phyloP scores from a whole-genome alignment of 1,140 invertebrate genomes.

The Himalopsyche phryganea region DNA sequence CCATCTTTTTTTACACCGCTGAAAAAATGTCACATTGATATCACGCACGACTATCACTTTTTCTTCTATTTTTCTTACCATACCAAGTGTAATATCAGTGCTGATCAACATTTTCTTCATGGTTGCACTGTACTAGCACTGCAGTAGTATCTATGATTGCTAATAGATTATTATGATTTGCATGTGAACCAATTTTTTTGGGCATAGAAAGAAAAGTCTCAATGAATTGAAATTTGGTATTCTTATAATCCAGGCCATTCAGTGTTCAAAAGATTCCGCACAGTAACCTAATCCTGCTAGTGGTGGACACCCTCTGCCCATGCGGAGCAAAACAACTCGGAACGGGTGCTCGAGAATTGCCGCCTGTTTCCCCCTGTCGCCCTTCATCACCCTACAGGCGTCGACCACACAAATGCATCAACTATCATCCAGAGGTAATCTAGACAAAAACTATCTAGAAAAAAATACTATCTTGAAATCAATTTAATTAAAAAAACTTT shows the following conservation, averaged over 20 bases:
- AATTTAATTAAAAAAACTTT: neutral
- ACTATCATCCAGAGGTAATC: conserved; percentile 78
- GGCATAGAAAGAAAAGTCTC: too few species aligned
- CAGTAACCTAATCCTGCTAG: conserved; percentile 85
- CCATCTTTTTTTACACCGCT: conserved; percentile 2
- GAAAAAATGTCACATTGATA: neutral
- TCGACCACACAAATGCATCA: conserved; percentile 77
- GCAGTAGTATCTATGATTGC: too few species aligned
- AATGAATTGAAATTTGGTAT: too few species aligned
- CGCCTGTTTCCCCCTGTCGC: conserved; percentile 53
- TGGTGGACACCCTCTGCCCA: conserved; percentile 85
- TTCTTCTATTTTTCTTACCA: too few species aligned
- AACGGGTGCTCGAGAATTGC: conserved; percentile 72
- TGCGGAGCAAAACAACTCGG: conserved; percentile 81
- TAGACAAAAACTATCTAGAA: neutral
- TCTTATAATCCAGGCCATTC: conserved; percentile 74
- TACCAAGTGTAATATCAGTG: too few species aligned
- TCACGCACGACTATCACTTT: too few species aligned
- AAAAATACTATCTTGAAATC: neutral
- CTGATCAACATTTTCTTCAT: too few species aligned
- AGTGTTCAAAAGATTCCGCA: conserved; percentile 90
- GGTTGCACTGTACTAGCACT: too few species aligned
- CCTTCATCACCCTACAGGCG: conserved; percentile 55
- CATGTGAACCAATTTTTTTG: too few species aligned
- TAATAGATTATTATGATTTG: too few species aligned